Conservation (phyloP, 2,113 vertebrate species). For the Forbesichthys agassizii region DNA sequence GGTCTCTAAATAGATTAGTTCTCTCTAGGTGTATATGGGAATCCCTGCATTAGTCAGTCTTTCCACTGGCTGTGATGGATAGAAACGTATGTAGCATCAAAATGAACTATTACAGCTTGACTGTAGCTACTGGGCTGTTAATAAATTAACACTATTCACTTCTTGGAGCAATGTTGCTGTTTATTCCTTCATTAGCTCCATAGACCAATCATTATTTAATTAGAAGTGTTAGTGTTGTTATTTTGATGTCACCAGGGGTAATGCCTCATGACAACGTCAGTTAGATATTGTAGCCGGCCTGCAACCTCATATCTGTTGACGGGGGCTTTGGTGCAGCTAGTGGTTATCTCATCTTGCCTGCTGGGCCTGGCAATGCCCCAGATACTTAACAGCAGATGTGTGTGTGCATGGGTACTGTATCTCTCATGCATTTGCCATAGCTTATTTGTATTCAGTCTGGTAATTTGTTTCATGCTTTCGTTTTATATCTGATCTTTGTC, state of each 20-base stretch:
- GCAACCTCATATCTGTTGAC: conserved; percentile 65
- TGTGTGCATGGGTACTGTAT: not conserved
- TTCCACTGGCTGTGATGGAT: conserved; percentile 3
- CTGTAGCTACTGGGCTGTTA: conserved; percentile 24
- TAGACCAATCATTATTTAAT: conserved; percentile 72
- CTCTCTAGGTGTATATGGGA: no score
- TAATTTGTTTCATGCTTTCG: not conserved
- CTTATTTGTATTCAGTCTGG: conserved; percentile 6
- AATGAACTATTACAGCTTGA: no score
- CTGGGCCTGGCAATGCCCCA: conserved; percentile 23
- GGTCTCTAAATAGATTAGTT: no score
- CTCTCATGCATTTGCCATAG: conserved; percentile 1
- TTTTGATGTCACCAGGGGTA: conserved; percentile 63
- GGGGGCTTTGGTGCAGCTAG: conserved; percentile 38
- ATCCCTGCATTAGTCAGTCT: no score
- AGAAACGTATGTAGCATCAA: conserved; percentile 30
- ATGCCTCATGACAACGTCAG: conserved; percentile 60
- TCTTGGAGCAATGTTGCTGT: conserved; percentile 57
- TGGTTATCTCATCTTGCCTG: conserved; percentile 28
- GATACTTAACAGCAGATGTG: conserved; percentile 12
- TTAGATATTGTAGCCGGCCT: conserved; percentile 37
- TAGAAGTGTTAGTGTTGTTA: conserved; percentile 69
- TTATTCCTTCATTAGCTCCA: conserved; percentile 69
- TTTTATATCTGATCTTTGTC: conserved; percentile 20
- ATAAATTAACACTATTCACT: conserved; percentile 68